Evolutionary conservation across 2,888 invertebrate genomes (phyloP).

Genomic region (Troilus luridus): DNA sequence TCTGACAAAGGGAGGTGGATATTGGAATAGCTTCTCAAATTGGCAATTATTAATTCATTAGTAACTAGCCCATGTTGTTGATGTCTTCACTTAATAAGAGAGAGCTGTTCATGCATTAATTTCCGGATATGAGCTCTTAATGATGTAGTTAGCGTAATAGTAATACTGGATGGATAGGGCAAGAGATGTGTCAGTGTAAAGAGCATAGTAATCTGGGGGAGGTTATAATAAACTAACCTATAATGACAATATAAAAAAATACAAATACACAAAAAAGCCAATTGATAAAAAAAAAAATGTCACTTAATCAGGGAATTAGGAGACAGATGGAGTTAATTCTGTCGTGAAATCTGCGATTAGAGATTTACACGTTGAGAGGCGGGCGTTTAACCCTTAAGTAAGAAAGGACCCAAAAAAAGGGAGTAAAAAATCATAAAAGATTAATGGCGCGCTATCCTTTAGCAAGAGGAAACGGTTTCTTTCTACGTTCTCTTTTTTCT

Average conservation of each 20-base stretch:
- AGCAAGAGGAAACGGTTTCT: slow-evolving; percentile 18
- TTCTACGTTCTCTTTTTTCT: not conserved
- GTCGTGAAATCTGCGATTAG: slow-evolving; percentile 21
- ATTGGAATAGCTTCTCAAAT: slow-evolving; percentile 50
- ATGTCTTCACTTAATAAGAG: slow-evolving; percentile 9
- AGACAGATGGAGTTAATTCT: not conserved
- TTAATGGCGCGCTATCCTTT: slow-evolving; percentile 46
- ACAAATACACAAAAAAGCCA: too few species aligned
- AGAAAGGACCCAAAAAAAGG: not conserved
- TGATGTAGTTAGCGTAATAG: not conserved
- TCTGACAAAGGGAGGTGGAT: slow-evolving; percentile 2
- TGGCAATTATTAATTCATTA: slow-evolving; percentile 46
- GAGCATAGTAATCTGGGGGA: too few species aligned
- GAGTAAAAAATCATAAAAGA: slow-evolving; percentile 17
- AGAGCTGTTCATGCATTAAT: not conserved
- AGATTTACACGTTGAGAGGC: slow-evolving; percentile 19
- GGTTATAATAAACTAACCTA: not conserved
- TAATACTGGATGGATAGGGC: not conserved
- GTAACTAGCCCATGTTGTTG: not conserved
- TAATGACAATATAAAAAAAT: not conserved
- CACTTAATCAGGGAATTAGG: not conserved
- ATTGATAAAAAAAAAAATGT: not conserved
- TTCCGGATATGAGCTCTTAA: not conserved
- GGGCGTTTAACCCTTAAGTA: slow-evolving; percentile 13
- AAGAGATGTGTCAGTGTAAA: too few species aligned